Evolutionary conservation across 2,113 vertebrate species (phyloP).

Genomic region (cattle (Bos taurus)): ARS-UCD2.0 NC_037348.1:39821001-39821500

Average conservation of each 20-base stretch:
- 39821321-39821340: neutral
- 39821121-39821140: neutral
- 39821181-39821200: neutral
- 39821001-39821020: neutral
- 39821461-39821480: neutral
- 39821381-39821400: neutral
- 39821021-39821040: neutral
- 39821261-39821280: neutral
- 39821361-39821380: neutral
- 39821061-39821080: neutral
- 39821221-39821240: neutral
- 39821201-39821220: neutral
- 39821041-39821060: neutral
- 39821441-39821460: neutral
- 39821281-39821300: constrained; percentile 8
- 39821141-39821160: neutral
- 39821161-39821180: neutral
- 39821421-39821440: neutral
- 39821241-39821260: neutral
- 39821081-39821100: neutral
- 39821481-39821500: neutral
- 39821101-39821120: neutral
- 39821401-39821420: neutral
- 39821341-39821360: neutral
- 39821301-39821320: neutral